Evolutionary conservation across 2,113 vertebrate species (phyloP).

Genomic region (Chaenogobius annularis): DNA sequence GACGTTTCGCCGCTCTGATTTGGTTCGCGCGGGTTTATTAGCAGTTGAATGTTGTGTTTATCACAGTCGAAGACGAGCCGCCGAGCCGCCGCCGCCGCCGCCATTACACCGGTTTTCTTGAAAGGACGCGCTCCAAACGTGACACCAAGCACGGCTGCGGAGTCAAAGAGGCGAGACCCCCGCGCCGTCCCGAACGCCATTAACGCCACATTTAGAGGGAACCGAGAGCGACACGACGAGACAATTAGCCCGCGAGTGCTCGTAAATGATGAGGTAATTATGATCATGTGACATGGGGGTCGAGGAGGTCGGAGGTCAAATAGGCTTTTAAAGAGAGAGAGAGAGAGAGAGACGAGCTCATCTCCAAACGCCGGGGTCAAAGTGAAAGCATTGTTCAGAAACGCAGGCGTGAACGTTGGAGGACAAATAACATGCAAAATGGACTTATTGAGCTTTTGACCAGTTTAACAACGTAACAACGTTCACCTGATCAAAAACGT

Average conservation of each 20-base stretch:
- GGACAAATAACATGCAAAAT: too few species aligned
- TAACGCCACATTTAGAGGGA: neutral
- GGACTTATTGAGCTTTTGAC: too few species aligned
- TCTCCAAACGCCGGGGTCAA: neutral
- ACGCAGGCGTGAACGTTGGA: too few species aligned
- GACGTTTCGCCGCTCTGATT: too few species aligned
- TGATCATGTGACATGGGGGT: neutral
- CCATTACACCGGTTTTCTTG: neutral
- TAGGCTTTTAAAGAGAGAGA: neutral
- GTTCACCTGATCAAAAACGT: too few species aligned
- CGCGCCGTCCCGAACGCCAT: neutral
- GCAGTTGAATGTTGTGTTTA: too few species aligned
- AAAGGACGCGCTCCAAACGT: neutral
- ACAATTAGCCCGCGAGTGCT: neutral
- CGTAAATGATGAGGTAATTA: conserved; percentile 4
- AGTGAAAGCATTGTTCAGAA: too few species aligned
- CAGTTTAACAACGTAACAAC: too few species aligned
- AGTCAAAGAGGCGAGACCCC: conserved; percentile 3
- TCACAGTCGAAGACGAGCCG: too few species aligned
- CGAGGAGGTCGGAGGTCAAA: neutral
- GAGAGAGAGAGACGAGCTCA: neutral
- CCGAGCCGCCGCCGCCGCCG: too few species aligned
- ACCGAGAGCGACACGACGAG: neutral
- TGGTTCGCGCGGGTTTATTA: too few species aligned
- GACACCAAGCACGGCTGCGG: conserved; percentile 2